phyloP scores from a whole-genome alignment of 2,113 vertebrate genomes.

The Ptilonorhynchus violaceus region DNA sequence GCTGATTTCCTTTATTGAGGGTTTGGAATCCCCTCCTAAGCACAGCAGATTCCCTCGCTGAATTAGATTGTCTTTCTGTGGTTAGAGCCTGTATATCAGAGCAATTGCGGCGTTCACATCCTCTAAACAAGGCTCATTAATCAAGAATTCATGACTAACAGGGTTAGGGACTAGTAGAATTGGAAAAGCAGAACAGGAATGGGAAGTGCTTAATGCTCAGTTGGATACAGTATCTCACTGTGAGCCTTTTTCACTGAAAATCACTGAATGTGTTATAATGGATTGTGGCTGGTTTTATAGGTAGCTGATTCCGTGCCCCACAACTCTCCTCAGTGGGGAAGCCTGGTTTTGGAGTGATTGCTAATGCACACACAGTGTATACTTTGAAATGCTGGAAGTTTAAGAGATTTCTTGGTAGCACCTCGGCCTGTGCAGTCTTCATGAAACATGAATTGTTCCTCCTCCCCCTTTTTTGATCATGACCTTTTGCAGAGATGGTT shows the following conservation, averaged over 20 bases:
- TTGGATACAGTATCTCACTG: not conserved
- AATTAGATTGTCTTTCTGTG: not conserved
- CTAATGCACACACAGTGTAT: not conserved
- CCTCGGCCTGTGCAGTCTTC: not conserved
- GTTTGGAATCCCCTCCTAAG: constrained; percentile 5
- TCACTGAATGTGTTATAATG: not conserved
- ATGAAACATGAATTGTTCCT: not conserved
- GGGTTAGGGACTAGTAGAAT: constrained; percentile 13
- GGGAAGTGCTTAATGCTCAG: constrained; percentile 26
- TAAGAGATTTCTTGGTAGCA: not conserved
- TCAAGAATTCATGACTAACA: constrained; percentile 27
- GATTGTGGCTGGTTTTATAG: not conserved
- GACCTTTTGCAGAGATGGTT: not conserved
- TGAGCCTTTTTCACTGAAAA: not conserved
- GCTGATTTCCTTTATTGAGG: constrained; percentile 7
- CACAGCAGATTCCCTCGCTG: constrained; percentile 8
- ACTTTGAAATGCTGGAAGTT: not conserved
- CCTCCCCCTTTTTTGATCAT: not conserved
- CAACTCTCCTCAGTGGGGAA: not conserved
- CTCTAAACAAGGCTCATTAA: constrained; percentile 52
- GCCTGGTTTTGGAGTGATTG: not conserved
- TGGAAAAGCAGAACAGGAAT: not conserved
- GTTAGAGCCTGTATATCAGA: not conserved
- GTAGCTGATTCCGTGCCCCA: not conserved
- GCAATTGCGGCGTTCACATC: not conserved